A percentile compares a stretch with the other conserved stretches of the same genome.
Conservation (phyloP, 2,113 vertebrate genomes). For the Passer montanus region DNA sequence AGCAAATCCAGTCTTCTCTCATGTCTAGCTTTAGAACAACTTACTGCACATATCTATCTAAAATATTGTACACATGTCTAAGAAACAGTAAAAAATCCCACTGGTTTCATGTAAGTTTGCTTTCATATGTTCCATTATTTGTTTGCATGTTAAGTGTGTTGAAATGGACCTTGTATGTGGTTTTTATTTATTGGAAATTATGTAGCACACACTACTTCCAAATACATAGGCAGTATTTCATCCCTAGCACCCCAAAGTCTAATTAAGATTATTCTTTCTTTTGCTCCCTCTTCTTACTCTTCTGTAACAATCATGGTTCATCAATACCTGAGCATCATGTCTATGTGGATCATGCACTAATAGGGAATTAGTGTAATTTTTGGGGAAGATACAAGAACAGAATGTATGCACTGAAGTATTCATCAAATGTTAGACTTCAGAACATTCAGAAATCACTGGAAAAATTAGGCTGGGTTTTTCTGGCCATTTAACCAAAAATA, state of each 20-base stretch:
- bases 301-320: neutral
- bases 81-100: neutral
- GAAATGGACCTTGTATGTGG: neutral
- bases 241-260: neutral
- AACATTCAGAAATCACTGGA: neutral
- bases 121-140: neutral
- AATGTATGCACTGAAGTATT: neutral
- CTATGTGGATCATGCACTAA: accelerated
- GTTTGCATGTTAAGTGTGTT: neutral
- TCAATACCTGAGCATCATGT: neutral
- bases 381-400: neutral
- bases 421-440: neutral
- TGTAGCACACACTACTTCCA: neutral
- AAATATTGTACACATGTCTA: neutral
- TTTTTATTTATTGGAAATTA: neutral
- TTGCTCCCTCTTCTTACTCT: neutral
- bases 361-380: neutral
- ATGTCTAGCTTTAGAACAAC: neutral
- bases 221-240: neutral
- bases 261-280: neutral
- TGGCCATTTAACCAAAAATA: neutral
- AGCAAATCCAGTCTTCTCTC: neutral
- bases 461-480: neutral
- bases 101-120: neutral
- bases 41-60: neutral